Evolutionary conservation across 2,797 vertebrate genomes (phyloP).

Genomic region (Hemitrygon akajei): DNA sequence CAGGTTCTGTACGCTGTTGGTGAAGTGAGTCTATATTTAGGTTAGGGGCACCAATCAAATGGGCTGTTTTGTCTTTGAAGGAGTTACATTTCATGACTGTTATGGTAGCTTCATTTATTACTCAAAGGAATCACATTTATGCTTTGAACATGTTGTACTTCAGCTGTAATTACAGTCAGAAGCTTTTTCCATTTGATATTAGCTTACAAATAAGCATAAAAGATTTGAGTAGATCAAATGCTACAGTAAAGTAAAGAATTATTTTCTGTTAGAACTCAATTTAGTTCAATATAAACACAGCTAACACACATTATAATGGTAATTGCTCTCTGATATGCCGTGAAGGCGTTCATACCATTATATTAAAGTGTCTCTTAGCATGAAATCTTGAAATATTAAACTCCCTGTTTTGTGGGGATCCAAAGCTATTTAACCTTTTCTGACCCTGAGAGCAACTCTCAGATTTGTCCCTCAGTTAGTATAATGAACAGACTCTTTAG

Average conservation of each 20-base stretch:
- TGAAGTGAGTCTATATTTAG: no score
- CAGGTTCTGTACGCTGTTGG: no score
- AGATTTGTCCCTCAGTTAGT: background rate
- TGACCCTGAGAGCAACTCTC: background rate
- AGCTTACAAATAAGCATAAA: background rate
- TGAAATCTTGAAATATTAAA: slow-evolving; percentile 31
- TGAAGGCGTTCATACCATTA: slow-evolving; percentile 19
- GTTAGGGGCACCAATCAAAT: no score
- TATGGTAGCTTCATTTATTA: background rate
- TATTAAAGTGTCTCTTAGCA: slow-evolving; percentile 23
- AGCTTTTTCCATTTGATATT: background rate
- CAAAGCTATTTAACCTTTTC: slow-evolving; percentile 20
- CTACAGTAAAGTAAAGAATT: slow-evolving; percentile 21
- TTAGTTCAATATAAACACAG: slow-evolving; percentile 22
- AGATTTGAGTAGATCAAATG: background rate
- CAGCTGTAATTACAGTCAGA: background rate
- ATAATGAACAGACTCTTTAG: no score
- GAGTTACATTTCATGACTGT: no score
- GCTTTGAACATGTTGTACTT: background rate
- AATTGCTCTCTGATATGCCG: slow-evolving; percentile 36
- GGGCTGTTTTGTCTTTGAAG: no score
- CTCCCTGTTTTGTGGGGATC: background rate
- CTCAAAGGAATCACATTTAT: background rate
- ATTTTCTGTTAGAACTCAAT: slow-evolving; percentile 27
- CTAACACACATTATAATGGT: slow-evolving; percentile 15